Conservation (phyloP, 2,113 vertebrate genomes). For the Urocolius indicus region DNA sequence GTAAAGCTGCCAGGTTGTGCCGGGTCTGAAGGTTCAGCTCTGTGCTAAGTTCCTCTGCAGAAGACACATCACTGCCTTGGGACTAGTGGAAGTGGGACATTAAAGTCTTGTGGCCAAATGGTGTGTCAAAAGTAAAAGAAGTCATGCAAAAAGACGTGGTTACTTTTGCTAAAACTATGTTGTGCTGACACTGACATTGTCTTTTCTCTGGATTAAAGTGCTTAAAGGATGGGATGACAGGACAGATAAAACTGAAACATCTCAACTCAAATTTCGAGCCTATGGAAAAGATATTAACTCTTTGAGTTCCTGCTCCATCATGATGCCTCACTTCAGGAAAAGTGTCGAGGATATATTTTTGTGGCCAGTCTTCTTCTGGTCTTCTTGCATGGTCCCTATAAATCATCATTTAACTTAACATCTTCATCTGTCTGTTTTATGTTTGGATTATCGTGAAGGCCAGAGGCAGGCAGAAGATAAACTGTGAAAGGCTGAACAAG, state of each 20-base stretch:
- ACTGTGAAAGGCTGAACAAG: not conserved
- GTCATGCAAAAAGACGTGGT: not conserved
- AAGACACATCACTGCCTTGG: not conserved
- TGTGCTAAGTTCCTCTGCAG: not conserved
- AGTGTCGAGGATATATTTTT: not conserved
- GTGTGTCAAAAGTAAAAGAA: not conserved
- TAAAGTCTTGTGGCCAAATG: not conserved
- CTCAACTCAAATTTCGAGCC: not conserved
- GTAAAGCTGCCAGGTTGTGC: not conserved
- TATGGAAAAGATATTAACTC: not conserved
- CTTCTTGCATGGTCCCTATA: not conserved
- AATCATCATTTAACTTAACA: not conserved
- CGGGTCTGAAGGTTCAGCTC: not conserved
- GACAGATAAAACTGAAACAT: not conserved
- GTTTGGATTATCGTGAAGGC: not conserved
- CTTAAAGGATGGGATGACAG: not conserved
- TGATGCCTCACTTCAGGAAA: not conserved
- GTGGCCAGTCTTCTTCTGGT: not conserved
- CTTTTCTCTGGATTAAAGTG: not conserved
- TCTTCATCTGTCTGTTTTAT: not conserved
- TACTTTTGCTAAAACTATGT: not conserved
- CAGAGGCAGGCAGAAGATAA: not conserved
- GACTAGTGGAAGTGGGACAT: not conserved
- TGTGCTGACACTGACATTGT: slow-evolving; percentile 14
- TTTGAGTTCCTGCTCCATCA: not conserved